A percentile compares a stretch with the other conserved stretches of the same genome.
phyloP scores from a whole-genome alignment of 2,888 invertebrate genomes.

The Drosophila paranaensis region DNA sequence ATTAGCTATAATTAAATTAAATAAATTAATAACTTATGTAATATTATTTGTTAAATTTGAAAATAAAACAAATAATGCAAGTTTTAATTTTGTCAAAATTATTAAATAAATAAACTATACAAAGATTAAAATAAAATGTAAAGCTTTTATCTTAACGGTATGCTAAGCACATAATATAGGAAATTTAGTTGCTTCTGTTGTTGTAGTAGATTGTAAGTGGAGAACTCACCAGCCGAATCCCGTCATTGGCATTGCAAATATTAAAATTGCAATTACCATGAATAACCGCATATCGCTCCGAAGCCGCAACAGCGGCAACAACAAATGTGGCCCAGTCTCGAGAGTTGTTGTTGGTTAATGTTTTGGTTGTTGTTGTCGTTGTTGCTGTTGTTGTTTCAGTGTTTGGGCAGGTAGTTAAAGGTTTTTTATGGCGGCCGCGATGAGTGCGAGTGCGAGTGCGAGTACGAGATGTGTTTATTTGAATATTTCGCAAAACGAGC shows the following conservation, averaged over 20 bases:
- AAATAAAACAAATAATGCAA: neutral
- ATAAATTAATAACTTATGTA: too few relatives aligned
- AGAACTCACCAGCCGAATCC: slow-evolving; percentile 94
- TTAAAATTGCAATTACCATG: slow-evolving; percentile 92
- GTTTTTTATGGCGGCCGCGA: slow-evolving; percentile 59
- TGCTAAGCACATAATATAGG: neutral
- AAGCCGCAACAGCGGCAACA: slow-evolving; percentile 75
- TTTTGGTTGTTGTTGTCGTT: slow-evolving; percentile 10
- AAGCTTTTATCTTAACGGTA: neutral
- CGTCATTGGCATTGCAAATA: slow-evolving; percentile 94
- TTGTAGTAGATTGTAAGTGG: slow-evolving; percentile 15
- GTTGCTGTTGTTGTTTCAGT: slow-evolving; percentile 39
- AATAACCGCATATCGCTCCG: slow-evolving; percentile 89
- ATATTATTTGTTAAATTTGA: too few relatives aligned
- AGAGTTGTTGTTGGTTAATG: slow-evolving; percentile 45
- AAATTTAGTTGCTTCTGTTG: neutral
- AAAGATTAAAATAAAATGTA: neutral
- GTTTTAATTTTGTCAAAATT: too few relatives aligned
- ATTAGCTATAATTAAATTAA: too few relatives aligned
- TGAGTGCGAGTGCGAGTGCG: slow-evolving; percentile 40
- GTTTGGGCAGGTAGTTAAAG: slow-evolving; percentile 70
- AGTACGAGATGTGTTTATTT: slow-evolving; percentile 56
- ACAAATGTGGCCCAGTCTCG: slow-evolving; percentile 71
- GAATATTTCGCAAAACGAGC: slow-evolving; percentile 45
- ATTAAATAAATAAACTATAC: too few relatives aligned